Evolutionary conservation across 2,797 vertebrate species (phyloP), one percentile per base, ranked within the genome.

Genomic region (Periparus ater): DNA sequence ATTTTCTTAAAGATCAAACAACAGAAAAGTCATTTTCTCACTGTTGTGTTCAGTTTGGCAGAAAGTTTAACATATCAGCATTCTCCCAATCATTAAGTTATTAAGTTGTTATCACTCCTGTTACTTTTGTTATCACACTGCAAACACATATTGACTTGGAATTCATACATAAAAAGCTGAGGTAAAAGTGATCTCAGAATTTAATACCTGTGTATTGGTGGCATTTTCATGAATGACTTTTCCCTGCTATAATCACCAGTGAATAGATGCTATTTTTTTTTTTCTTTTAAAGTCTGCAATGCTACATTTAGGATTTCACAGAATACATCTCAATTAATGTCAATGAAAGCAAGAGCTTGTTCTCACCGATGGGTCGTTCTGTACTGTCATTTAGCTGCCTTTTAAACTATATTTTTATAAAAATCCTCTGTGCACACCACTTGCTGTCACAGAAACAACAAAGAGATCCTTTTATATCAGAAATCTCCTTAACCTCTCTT

Each of bases 341-440:
- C 54, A 67, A 3, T 85, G 88, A 96, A 95, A 91, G 60, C 74
- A 65, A 48, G 60, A 91, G 34, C 42, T 83, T 92, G 32, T 92
- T 93, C 66, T 92, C 42, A 45, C 88, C 82, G 88, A 32, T 82
- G 79, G 70, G 34, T 91, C 53, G 73, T 76, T 93, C 85, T 86
- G 21, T 60, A 29, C 38, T 50, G 42, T 61, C 40, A 42, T 67
- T 92, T 96, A 73, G 9, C 71, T 91, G 55, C 45, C 48, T 91
- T 85, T 90, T 86, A 60, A 51, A 32, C 13, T 19, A 63, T 94
- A 88, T 85, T 88, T 94, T 81, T 53, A 88, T 90, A 54, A 82
- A 90, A 96, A 79, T 85, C 20, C 34, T 73, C 61, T 40, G 36
- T 78, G 50, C 25, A 34, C 7, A 20, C 51, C 32, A 30, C 48